Conservation (phyloP, 2,888 invertebrate genomes). For the Stramonita haemastoma region DNA sequence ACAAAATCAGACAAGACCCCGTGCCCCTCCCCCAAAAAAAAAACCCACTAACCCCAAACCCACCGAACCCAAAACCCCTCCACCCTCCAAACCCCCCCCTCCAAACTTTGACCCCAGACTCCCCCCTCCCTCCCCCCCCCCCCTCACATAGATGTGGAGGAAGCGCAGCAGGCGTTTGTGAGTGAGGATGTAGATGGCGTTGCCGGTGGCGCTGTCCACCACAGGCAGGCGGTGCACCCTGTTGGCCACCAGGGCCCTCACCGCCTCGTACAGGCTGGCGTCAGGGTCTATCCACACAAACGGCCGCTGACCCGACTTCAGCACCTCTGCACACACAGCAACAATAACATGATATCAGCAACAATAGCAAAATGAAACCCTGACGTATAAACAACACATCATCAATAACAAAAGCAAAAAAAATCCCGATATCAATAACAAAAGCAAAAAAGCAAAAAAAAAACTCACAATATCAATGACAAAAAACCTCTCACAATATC, state of each 20-base stretch:
- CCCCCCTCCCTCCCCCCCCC: neutral
- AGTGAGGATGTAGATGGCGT: slow-evolving; percentile 98
- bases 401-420: too few species aligned
- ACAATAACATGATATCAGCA: too few species aligned
- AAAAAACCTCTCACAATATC: too few species aligned
- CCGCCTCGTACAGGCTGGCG: slow-evolving; percentile 88
- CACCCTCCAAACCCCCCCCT: slow-evolving; percentile 1
- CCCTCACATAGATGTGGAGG: slow-evolving; percentile 97
- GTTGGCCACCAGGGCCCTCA: slow-evolving; percentile 92
- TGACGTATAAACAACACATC: too few species aligned
- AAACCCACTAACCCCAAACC: neutral
- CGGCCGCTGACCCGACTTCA: slow-evolving; percentile 90
- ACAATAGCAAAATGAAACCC: too few species aligned
- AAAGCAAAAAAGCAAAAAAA: too few species aligned
- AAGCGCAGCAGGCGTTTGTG: slow-evolving; percentile 98
- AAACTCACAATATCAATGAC: too few species aligned
- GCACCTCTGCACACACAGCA: slow-evolving; percentile 83
- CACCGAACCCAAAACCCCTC: neutral
- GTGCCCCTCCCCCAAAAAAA: too few species aligned
- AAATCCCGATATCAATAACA: too few species aligned
- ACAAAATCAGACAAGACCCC: too few species aligned
- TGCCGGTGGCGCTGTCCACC: slow-evolving; percentile 95
- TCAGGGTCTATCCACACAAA: slow-evolving; percentile 95
- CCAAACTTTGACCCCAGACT: too few species aligned
- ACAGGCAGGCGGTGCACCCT: slow-evolving; percentile 98